These are phyloP conservation scores for Gambusia yucatana DNA, from an alignment of 2,797 vertebrate genomes.

Conservation along the genomic window DNA sequence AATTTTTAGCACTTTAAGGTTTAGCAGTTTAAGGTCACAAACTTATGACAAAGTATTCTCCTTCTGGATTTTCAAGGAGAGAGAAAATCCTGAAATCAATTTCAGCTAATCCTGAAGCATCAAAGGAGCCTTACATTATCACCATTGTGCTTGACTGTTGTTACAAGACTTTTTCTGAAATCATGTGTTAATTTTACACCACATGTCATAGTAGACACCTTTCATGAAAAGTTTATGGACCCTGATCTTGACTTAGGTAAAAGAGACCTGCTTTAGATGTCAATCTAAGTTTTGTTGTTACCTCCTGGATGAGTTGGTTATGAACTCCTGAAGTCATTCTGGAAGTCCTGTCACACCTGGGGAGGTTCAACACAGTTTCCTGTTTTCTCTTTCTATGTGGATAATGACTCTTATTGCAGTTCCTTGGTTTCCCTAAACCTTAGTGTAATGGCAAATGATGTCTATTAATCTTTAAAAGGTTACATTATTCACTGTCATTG, in stretches of 20 bases:
- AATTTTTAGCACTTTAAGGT: background rate
- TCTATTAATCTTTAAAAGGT: too few relatives aligned
- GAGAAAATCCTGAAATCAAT: background rate
- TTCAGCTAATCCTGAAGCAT: background rate
- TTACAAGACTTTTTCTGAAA: background rate
- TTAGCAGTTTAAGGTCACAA: background rate
- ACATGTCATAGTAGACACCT: background rate
- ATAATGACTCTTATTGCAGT: background rate
- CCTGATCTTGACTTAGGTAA: background rate
- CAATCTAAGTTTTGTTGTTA: background rate
- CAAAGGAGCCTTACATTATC: background rate
- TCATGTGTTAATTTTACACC: background rate
- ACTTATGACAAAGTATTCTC: background rate
- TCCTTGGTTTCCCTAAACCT: background rate
- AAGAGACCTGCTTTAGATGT: background rate
- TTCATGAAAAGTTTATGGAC: background rate
- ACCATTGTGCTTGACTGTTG: background rate
- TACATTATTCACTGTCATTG: too few relatives aligned
- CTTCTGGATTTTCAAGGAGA: background rate
- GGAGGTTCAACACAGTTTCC: background rate
- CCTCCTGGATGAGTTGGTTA: background rate
- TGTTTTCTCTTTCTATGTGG: background rate
- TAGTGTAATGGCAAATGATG: too few relatives aligned
- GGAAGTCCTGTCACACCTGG: background rate
- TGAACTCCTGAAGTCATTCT: background rate